These are phyloP conservation scores for Pleuronectes platessa DNA, from an alignment of 2,113 vertebrate genomes.

Conservation along the genomic window DNA sequence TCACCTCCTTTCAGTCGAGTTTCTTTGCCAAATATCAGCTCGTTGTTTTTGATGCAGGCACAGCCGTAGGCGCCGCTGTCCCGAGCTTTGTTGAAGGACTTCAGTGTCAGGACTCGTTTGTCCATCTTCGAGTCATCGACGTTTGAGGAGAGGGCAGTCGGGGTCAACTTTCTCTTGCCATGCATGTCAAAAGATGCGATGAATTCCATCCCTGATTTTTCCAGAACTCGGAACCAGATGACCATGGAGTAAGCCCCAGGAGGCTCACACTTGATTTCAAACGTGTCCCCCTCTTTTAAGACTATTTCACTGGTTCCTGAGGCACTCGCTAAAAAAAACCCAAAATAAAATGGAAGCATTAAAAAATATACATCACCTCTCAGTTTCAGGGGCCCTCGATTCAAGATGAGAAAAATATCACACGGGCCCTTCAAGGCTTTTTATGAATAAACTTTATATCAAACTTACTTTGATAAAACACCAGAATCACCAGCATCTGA, in stretches of 20 bases:
- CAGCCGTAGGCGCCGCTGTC: constrained; percentile 77
- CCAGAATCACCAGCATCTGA: constrained; percentile 51
- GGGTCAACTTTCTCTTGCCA: accelerated
- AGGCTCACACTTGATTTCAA: neutral
- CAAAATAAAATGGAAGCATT: neutral
- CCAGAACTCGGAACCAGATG: constrained; percentile 55
- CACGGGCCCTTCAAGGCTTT: neutral
- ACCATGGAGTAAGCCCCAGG: accelerated
- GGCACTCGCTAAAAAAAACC: constrained; percentile 12
- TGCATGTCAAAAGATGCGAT: constrained; percentile 26
- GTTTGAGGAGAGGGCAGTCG: accelerated
- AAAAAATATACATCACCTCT: neutral
- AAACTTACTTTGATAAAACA: constrained; percentile 60
- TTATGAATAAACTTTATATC: neutral
- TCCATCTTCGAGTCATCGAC: accelerated
- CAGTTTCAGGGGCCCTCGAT: neutral
- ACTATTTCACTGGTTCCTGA: accelerated
- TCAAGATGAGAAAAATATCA: neutral
- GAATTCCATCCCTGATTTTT: constrained; percentile 45
- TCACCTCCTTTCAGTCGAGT: constrained; percentile 63
- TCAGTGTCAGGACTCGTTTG: neutral
- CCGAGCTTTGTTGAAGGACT: neutral
- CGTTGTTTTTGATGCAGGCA: neutral
- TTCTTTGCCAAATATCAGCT: constrained; percentile 5
- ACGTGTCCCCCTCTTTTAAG: accelerated